Evolutionary conservation across 1,140 invertebrate genomes (phyloP).

Genomic region (Ladona fulva): DNA sequence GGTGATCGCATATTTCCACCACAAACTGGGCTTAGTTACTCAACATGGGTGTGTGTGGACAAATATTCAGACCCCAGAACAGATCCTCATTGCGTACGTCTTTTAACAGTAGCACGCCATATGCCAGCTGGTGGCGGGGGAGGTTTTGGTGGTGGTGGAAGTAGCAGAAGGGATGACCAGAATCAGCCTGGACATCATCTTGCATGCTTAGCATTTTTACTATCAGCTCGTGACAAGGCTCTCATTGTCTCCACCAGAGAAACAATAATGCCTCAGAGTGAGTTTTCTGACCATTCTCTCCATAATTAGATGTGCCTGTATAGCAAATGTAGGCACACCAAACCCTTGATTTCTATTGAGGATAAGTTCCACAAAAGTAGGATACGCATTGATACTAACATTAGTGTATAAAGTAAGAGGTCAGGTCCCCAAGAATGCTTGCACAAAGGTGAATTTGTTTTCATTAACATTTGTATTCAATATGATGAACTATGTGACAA

Average conservation of each 20-base stretch:
- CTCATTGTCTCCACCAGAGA: conserved; percentile 91
- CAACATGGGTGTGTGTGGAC: conserved; percentile 95
- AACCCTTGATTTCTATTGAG: too few relatives aligned
- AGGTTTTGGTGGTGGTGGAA: neutral
- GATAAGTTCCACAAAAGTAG: too few relatives aligned
- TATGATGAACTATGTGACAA: too few relatives aligned
- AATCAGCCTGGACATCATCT: conserved; percentile 46
- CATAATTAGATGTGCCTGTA: conserved; percentile 15
- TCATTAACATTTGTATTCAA: too few relatives aligned
- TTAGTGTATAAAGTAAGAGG: too few relatives aligned
- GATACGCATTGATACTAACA: too few relatives aligned
- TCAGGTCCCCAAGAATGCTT: too few relatives aligned
- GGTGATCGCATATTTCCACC: conserved; percentile 91
- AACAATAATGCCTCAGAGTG: conserved; percentile 76
- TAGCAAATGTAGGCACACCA: too few relatives aligned
- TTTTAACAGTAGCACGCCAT: conserved; percentile 81
- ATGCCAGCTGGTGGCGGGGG: conserved; percentile 51
- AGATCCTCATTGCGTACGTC: conserved; percentile 86
- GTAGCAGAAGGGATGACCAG: conserved; percentile 47
- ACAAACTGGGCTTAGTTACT: conserved; percentile 87
- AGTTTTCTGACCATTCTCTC: conserved; percentile 30
- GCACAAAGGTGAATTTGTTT: too few relatives aligned
- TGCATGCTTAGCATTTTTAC: conserved; percentile 75
- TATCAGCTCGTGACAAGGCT: conserved; percentile 86
- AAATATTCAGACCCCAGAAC: conserved; percentile 84